A percentile compares a stretch with the other conserved stretches of the same genome.
These are phyloP conservation scores for Lepidocolaptes lacrymiger DNA, from an alignment of 2,797 vertebrate genomes.

Conservation along the genomic window DNA sequence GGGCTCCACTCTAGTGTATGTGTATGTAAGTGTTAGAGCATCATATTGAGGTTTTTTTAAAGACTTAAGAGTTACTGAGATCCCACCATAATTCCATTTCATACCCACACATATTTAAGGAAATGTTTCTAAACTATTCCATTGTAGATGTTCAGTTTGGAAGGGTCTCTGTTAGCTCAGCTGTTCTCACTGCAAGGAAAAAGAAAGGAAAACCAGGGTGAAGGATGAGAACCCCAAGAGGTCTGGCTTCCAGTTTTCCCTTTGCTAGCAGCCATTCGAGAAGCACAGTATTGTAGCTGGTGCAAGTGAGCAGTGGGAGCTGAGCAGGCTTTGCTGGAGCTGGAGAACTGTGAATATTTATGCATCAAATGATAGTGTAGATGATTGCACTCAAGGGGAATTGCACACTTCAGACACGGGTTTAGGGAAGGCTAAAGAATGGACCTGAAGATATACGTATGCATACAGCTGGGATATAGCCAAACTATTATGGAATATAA, in stretches of 20 bases:
- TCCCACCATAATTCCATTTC: neutral
- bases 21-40: neutral
- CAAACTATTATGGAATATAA: neutral
- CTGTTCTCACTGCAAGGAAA: neutral
- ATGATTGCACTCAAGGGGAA: neutral
- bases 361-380: neutral
- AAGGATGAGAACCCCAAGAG: neutral
- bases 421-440: neutral
- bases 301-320: accelerated
- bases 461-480: neutral
- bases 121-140: neutral
- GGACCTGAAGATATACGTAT: no score
- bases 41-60: neutral
- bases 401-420: neutral
- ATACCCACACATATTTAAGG: neutral
- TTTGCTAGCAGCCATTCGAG: neutral
- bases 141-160: neutral
- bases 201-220: neutral
- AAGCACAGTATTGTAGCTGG: accelerated
- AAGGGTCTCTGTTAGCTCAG: neutral
- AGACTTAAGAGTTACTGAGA: neutral
- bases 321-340: neutral
- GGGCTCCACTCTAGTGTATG: neutral
- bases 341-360: neutral
- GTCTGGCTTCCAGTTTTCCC: no score